Conservation (phyloP, 2,888 invertebrate species). For the Linnaemya tessellans region DNA sequence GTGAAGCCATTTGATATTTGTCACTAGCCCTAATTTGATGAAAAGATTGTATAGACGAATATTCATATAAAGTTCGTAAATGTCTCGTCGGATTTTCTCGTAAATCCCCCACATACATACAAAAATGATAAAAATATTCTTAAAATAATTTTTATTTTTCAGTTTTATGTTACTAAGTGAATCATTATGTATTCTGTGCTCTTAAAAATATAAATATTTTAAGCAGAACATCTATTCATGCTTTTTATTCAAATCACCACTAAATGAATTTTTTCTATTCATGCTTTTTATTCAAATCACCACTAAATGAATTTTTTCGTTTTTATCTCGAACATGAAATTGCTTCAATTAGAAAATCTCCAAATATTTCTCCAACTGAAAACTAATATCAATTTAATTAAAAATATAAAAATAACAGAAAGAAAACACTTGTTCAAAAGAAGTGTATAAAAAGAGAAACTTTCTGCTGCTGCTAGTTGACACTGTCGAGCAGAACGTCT, state of each 20-base stretch:
- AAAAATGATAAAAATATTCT: too few species aligned
- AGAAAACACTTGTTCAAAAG: not conserved
- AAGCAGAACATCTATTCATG: not conserved
- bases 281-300: not conserved
- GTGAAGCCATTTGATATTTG: too few species aligned
- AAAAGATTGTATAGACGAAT: too few species aligned
- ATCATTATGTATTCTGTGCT: too few species aligned
- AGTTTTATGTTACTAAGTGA: too few species aligned
- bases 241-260: not conserved
- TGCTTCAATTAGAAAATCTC: slow-evolving; percentile 24
- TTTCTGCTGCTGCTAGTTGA: slow-evolving; percentile 1
- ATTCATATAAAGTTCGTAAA: too few species aligned
- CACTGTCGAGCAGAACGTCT: slow-evolving; percentile 1
- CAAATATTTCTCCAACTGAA: slow-evolving; percentile 25
- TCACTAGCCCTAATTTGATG: too few species aligned
- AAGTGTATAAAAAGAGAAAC: not conserved
- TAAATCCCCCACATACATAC: too few species aligned
- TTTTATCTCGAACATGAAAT: slow-evolving; percentile 10
- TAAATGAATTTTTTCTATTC: not conserved
- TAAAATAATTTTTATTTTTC: too few species aligned
- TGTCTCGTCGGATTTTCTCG: too few species aligned
- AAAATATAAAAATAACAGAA: slow-evolving; percentile 6
- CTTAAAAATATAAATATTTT: not conserved
- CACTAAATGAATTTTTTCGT: not conserved
- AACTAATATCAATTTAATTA: slow-evolving; percentile 45